Evolutionary conservation across 2,888 invertebrate species (phyloP).

Genomic region (Alloscopus bannaensis): DNA sequence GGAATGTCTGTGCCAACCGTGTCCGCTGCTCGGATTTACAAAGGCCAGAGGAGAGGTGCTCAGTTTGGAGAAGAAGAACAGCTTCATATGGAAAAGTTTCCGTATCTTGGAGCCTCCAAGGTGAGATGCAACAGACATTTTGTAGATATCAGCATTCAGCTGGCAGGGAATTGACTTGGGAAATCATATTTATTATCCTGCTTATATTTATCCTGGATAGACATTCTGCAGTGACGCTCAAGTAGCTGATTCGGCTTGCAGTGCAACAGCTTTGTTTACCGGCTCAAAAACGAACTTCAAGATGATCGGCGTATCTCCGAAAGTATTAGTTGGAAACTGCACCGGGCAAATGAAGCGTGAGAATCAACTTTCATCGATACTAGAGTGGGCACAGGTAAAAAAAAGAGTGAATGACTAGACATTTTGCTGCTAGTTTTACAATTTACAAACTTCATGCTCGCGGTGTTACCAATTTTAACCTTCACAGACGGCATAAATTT

Average conservation of each 20-base stretch:
- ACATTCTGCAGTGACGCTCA: slow-evolving; percentile 54
- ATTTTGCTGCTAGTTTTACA: too few species aligned
- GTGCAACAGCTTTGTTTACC: slow-evolving; percentile 85
- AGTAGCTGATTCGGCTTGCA: slow-evolving; percentile 60
- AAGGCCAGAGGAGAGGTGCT: slow-evolving; percentile 75
- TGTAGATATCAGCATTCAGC: too few species aligned
- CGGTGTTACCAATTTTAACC: too few species aligned
- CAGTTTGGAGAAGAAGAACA: slow-evolving; percentile 74
- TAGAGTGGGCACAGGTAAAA: slow-evolving; percentile 72
- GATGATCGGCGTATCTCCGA: slow-evolving; percentile 85
- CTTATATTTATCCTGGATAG: too few species aligned
- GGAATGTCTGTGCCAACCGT: slow-evolving; percentile 74
- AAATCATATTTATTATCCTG: too few species aligned
- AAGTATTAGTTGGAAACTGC: slow-evolving; percentile 76
- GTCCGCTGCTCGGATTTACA: slow-evolving; percentile 75
- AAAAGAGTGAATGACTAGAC: too few species aligned
- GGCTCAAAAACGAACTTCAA: slow-evolving; percentile 87
- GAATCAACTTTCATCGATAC: slow-evolving; percentile 61
- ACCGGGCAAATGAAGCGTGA: slow-evolving; percentile 49
- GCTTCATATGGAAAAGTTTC: slow-evolving; percentile 65
- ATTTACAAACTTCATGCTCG: too few species aligned
- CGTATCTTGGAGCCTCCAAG: slow-evolving; percentile 59
- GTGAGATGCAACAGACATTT: too few species aligned
- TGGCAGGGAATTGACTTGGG: too few species aligned
- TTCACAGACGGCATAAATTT: too few species aligned